Conservation (phyloP, 2,888 invertebrate genomes). For the Anthoptus insignis region DNA sequence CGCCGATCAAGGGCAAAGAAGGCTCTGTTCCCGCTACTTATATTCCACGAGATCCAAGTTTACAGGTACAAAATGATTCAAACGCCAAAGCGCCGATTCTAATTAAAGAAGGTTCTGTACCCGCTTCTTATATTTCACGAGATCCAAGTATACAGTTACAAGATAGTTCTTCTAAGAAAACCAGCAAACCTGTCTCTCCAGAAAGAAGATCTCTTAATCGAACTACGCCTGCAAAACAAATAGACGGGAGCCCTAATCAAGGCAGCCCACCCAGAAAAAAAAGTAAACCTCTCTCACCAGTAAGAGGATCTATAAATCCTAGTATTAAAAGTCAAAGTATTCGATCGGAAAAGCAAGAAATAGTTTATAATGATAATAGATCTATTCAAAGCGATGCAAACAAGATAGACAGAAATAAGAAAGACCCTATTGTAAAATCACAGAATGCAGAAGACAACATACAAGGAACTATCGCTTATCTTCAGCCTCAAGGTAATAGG, state of each 20-base stretch:
- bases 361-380: background rate
- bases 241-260: constrained; percentile 36
- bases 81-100: constrained; percentile 19
- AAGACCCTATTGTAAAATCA: constrained; percentile 7
- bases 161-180: constrained; percentile 22
- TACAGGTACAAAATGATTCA: no score
- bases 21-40: no score
- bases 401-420: background rate
- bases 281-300: no score
- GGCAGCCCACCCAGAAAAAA: no score
- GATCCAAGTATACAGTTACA: background rate
- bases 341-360: constrained; percentile 38
- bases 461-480: constrained; percentile 52
- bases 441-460: constrained; percentile 47
- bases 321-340: constrained; percentile 50
- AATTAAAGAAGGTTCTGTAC: no score
- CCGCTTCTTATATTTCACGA: background rate
- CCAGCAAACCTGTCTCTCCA: constrained; percentile 14
- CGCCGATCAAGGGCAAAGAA: no score
- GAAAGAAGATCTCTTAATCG: constrained; percentile 26
- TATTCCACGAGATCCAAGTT: background rate
- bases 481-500: constrained; percentile 59
- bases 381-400: constrained; percentile 4
- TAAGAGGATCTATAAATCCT: no score
- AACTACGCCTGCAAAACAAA: background rate